phyloP scores from a whole-genome alignment of 1,140 invertebrate species.

The Chymomyza costata region DNA sequence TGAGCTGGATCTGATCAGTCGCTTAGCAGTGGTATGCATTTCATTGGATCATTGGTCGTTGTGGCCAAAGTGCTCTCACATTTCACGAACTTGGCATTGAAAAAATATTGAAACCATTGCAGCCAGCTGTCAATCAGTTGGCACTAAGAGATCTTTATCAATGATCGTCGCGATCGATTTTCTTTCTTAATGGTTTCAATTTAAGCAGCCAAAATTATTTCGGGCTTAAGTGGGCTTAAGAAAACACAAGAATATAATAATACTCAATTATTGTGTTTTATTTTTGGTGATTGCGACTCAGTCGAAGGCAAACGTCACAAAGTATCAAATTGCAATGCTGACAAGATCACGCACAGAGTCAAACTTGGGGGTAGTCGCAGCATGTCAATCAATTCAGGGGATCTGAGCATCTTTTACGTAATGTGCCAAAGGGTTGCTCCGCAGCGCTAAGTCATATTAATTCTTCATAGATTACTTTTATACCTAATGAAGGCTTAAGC shows the following conservation, averaged over 20 bases:
- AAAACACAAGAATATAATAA: background rate
- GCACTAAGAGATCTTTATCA: constrained; percentile 56
- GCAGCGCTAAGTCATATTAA: constrained; percentile 19
- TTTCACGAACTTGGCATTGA: constrained; percentile 70
- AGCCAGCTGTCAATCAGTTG: constrained; percentile 46
- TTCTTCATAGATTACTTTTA: constrained; percentile 10
- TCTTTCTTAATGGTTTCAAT: constrained; percentile 38
- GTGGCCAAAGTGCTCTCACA: background rate
- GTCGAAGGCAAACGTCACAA: constrained; percentile 4
- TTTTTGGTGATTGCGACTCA: constrained; percentile 43
- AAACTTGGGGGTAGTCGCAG: constrained; percentile 45
- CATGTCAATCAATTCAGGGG: constrained; percentile 72
- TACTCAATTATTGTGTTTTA: constrained; percentile 31
- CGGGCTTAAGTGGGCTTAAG: constrained; percentile 37
- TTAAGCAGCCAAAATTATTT: background rate
- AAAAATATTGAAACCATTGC: constrained; percentile 28
- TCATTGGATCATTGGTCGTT: background rate
- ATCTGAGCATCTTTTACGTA: too few relatives aligned
- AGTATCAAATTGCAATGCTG: constrained; percentile 62
- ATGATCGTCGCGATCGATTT: constrained; percentile 28
- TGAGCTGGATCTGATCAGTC: constrained; percentile 13
- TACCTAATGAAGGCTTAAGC: constrained; percentile 7
- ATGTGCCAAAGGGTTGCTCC: constrained; percentile 36
- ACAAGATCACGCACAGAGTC: constrained; percentile 67
- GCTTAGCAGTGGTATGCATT: constrained; percentile 4